A percentile compares a stretch with the other conserved stretches of the same genome.
Evolutionary conservation across 2,113 vertebrate species (phyloP).

Genomic region (Saccopteryx leptura): DNA sequence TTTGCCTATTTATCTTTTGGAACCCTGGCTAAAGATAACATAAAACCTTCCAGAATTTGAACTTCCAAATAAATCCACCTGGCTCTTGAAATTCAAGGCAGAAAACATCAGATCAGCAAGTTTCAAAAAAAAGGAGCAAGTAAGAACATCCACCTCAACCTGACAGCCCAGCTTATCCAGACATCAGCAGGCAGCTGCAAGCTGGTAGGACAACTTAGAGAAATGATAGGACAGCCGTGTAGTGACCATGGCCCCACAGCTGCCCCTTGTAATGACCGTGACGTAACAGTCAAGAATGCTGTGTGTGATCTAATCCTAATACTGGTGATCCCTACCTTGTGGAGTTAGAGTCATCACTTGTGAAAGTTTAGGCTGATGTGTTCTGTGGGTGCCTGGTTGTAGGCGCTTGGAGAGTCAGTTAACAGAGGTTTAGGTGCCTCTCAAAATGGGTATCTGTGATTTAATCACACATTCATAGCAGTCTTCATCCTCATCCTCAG

Average conservation of each 20-base stretch:
- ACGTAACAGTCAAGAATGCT: neutral
- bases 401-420: neutral
- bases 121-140: conserved; percentile 66
- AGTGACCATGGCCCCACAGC: neutral
- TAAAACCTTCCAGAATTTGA: neutral
- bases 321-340: neutral
- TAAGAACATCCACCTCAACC: conserved; percentile 13
- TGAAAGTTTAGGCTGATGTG: rapidly evolving
- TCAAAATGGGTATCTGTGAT: rapidly evolving
- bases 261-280: neutral
- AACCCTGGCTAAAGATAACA: conserved; percentile 44
- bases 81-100: conserved; percentile 27
- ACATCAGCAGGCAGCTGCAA: neutral
- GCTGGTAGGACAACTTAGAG: neutral
- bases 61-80: neutral
- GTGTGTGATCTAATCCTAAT: neutral
- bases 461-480: neutral
- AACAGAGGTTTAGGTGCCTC: neutral
- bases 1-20: conserved; percentile 13
- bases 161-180: conserved; percentile 67
- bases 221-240: conserved; percentile 65
- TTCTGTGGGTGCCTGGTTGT: rapidly evolving
- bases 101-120: conserved; percentile 73
- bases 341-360: neutral
- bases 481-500: neutral